A percentile compares a stretch with the other conserved stretches of the same genome.
Evolutionary conservation across 2,888 invertebrate species (phyloP).

Genomic region (Eurytoma californica): DNA sequence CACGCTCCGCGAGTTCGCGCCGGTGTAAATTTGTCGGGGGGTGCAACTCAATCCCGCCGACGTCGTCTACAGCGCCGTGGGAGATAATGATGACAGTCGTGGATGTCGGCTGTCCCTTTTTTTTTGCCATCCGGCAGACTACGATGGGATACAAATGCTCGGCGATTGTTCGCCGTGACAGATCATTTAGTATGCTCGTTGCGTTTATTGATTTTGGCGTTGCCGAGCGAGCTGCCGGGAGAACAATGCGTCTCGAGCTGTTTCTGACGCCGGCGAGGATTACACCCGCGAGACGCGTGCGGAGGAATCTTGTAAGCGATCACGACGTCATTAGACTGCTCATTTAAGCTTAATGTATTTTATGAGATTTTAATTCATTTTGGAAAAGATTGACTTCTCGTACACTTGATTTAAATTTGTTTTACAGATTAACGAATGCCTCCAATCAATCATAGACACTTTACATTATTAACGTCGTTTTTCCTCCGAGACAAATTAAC

Average conservation of each 20-base stretch:
- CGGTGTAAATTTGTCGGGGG: conserved; percentile 40
- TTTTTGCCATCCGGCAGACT: too few relatives aligned
- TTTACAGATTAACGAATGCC: too few relatives aligned
- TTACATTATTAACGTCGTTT: too few relatives aligned
- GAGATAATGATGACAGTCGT: conserved; percentile 28
- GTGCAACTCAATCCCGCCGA: conserved; percentile 14
- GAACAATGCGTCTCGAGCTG: too few relatives aligned
- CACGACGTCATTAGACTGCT: background rate
- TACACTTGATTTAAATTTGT: too few relatives aligned
- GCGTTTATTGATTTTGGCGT: background rate
- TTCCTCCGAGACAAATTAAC: too few relatives aligned
- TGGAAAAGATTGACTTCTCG: too few relatives aligned
- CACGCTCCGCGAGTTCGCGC: conserved; percentile 55
- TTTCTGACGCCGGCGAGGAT: too few relatives aligned
- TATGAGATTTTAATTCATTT: too few relatives aligned
- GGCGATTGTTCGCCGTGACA: background rate
- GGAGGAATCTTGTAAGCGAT: background rate
- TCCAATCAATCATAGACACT: too few relatives aligned
- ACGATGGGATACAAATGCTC: background rate
- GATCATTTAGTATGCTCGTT: background rate
- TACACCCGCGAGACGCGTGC: background rate
- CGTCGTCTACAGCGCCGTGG: background rate
- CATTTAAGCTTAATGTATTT: too few relatives aligned
- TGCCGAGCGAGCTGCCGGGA: too few relatives aligned
- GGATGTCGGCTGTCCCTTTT: conserved; percentile 3